Evolutionary conservation across 2,797 vertebrate species (phyloP), one percentile per base, ranked within the genome.

Genomic region (Lutra lutra): DNA sequence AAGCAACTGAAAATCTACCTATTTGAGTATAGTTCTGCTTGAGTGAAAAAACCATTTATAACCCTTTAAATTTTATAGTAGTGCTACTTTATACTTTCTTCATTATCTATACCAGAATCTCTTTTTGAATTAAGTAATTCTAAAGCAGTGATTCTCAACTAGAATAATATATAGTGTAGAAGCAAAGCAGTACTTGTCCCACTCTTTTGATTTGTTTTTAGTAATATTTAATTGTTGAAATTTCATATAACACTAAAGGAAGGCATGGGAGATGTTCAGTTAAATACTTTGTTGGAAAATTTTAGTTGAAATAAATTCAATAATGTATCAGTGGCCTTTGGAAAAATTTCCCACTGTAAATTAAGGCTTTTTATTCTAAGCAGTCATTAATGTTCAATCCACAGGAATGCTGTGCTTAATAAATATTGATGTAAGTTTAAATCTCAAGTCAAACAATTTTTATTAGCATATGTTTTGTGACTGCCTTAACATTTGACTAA

Each of bases 341-440:
- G 73, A 66, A 89, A 86, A 73, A 35, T 64, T 77, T 91, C 32
- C 46, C 48, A 83, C 40, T 73, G 32, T 93, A 84, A 70, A 13
- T 79, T 88, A 70, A 79, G 46, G 35, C 73, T 79, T 97, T 96
- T 94, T 94, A 78, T 92, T 51, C 27, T 90, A n/a, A 89, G 58
- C 5, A 82, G 18, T 93, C 27, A 1, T 32, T 32, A 77, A 48
- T 48, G 27, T 86, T 82, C 70, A 89, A 1, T 89, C 64, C 66
- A 86, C 20, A 86, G 25, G 79, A 94, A 58, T 89, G 1, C 62
- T 95, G 10, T 91, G 43, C 51, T 94, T 94, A 68, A 68, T 96
- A 89, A 72, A 29, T 68, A 87, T 48, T 82, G 25, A 38, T 94
- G 1, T 70, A 58, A 95, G 38, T 93, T 83, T 94, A 83, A 93